A percentile compares a stretch with the other conserved stretches of the same genome.
phyloP scores from a whole-genome alignment of 2,797 vertebrate species.

The Pampus argenteus region DNA sequence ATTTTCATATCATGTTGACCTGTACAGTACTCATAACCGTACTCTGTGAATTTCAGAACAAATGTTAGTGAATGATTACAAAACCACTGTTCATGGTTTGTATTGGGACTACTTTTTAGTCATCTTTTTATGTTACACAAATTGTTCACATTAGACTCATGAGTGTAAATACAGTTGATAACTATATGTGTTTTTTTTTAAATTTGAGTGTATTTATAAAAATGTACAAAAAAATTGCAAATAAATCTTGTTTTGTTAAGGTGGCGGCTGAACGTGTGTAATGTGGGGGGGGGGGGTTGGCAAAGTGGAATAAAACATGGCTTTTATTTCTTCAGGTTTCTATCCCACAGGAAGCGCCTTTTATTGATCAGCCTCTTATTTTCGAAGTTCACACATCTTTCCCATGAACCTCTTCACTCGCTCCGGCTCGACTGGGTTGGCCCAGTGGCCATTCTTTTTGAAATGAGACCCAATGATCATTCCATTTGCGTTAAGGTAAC shows the following conservation, averaged over 20 bases:
- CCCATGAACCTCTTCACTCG: conserved; percentile 88
- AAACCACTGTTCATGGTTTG: conserved; percentile 40
- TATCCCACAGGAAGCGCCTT: neutral
- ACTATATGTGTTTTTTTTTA: conserved; percentile 61
- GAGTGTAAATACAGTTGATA: conserved; percentile 65
- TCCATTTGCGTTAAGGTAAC: conserved; percentile 84
- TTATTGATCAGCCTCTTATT: conserved; percentile 54
- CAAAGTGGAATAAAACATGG: neutral
- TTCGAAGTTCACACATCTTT: conserved; percentile 78
- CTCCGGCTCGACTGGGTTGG: conserved; percentile 82
- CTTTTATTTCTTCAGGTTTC: too few relatives aligned
- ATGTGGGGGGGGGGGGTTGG: too few relatives aligned
- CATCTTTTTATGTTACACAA: conserved; percentile 31
- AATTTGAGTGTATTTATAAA: conserved; percentile 75
- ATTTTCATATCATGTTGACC: conserved; percentile 19
- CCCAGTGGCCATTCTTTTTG: conserved; percentile 88
- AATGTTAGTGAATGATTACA: conserved; percentile 6
- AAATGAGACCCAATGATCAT: conserved; percentile 91
- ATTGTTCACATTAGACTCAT: conserved; percentile 24
- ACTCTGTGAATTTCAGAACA: conserved; percentile 22
- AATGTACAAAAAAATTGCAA: conserved; percentile 69
- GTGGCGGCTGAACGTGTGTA: conserved; percentile 2
- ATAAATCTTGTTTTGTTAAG: conserved; percentile 72
- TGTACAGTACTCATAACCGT: conserved; percentile 31
- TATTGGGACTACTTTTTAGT: conserved; percentile 28